Base-by-base conservation (phyloP, 2,113 vertebrate genomes). In the Ammodytes marinus region DNA sequence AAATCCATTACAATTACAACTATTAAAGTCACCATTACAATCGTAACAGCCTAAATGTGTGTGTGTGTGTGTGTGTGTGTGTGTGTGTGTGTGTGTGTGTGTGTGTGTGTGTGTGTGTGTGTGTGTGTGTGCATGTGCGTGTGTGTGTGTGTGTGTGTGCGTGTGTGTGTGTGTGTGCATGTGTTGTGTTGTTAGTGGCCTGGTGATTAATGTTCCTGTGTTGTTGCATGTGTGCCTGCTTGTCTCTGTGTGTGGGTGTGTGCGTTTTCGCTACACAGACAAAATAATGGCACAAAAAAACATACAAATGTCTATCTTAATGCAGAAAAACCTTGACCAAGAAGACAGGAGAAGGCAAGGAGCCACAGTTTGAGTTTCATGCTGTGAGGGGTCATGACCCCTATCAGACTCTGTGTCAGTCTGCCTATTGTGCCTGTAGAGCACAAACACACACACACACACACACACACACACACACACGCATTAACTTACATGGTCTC, bases 351-450 rank as follows among this genome's bases (percentile, higher is more conserved):
- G 83, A 89, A 88, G 81, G 72, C 89, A 75, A 90, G 88, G 97
- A 97, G 96, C 96, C 96, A 94, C 93, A 87, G 89, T 93, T 94
- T 81, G 87, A 83, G 86, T 54, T 46, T 86, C 94, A 94, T 47
- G 86, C 94, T 92, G 94, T 91, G 91, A 95, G 94, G 94, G 98
- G 96, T 98, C 95, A 95, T 94, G 95, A 97, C 97, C 97, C 97
- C 97, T 97, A 99, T 99, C 98, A 99, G 97, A 97, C 97, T 98
- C 96, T 96, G 96, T 97, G 98, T 97, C 98, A 99, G 96, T 96
- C 96, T 96, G 96, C 95, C 96, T 96, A 96, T 97, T 98, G 95
- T 97, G 94, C 95, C 92, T 90, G 35, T 77, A 80, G 79, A 84
- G 73, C 72, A 75, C 82, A 71, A 82, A 83, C 84, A 79, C 74